A percentile compares a stretch with the other conserved stretches of the same genome.
These are phyloP conservation scores for Lasaia peninsularis DNA, from an alignment of 1,140 invertebrate genomes.

Conservation along the genomic window DNA sequence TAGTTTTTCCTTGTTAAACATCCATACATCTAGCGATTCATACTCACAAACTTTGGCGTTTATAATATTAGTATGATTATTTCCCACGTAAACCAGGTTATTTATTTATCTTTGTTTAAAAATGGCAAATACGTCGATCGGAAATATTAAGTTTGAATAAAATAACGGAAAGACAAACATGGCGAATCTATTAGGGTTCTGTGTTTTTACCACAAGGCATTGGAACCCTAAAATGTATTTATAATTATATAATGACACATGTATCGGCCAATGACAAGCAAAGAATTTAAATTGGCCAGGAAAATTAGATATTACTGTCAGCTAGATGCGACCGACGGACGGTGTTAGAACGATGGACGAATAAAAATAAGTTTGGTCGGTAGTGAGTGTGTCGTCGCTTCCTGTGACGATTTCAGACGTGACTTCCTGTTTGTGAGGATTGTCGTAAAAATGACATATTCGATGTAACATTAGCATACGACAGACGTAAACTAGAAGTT, in stretches of 20 bases:
- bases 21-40: too few relatives aligned
- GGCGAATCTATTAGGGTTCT: too few relatives aligned
- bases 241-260: background rate
- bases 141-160: too few relatives aligned
- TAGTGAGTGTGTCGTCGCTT: slow-evolving; percentile 28
- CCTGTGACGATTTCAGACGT: slow-evolving; percentile 59
- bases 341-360: slow-evolving; percentile 32
- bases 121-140: too few relatives aligned
- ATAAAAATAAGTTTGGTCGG: slow-evolving; percentile 48
- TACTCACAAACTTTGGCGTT: too few relatives aligned
- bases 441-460: slow-evolving; percentile 13
- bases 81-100: too few relatives aligned
- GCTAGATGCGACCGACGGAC: slow-evolving; percentile 31
- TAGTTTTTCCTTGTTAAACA: too few relatives aligned
- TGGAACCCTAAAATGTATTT: too few relatives aligned
- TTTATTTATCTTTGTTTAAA: too few relatives aligned
- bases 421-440: slow-evolving; percentile 44
- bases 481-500: background rate
- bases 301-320: slow-evolving; percentile 20
- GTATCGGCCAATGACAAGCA: background rate
- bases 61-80: too few relatives aligned
- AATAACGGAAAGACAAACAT: too few relatives aligned
- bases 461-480: background rate
- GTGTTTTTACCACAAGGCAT: too few relatives aligned
- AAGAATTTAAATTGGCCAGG: slow-evolving; percentile 5